phyloP scores from a whole-genome alignment of 2,113 vertebrate species.

The human region GRCh38 chr4:141906001-141906500 shows the following conservation, averaged over 20 bases:
- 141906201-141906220: too few relatives aligned
- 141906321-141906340: too few relatives aligned
- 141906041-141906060: background rate
- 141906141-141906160: too few relatives aligned
- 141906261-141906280: too few relatives aligned
- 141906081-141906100: background rate
- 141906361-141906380: too few relatives aligned
- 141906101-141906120: background rate
- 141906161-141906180: too few relatives aligned
- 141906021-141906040: background rate
- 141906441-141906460: background rate
- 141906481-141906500: background rate
- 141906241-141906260: too few relatives aligned
- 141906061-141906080: background rate
- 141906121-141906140: background rate
- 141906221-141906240: fast-evolving
- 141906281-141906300: too few relatives aligned
- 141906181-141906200: too few relatives aligned
- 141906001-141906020: background rate
- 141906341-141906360: too few relatives aligned
- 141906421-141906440: background rate
- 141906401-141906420: fast-evolving
- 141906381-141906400: too few relatives aligned
- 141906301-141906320: too few relatives aligned
- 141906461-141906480: background rate